Base-by-base conservation (phyloP, 2,888 invertebrate species). In the Epirrita christyi region DNA sequence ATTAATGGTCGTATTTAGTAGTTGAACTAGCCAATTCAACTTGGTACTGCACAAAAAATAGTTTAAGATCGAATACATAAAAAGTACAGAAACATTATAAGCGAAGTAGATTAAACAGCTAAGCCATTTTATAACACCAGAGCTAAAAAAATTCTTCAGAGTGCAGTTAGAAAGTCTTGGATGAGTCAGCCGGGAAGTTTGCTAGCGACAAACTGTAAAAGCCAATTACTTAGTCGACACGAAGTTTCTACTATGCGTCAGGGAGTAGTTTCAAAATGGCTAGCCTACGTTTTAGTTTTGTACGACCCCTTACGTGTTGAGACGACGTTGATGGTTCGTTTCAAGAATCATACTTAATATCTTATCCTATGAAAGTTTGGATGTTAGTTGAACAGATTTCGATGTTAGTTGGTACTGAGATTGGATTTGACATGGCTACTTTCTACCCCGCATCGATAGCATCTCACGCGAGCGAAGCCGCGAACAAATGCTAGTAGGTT, bases 221-320 rank as follows among this genome's bases (percentile, higher is more conserved):
- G 84, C 78, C 83, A 83, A 86, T 86, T 85, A 86, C 85, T 86
- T 83, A 81, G 82, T 74, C 75, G 72, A 70, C 76, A 72, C 70
- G 64, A 78, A 79, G 76, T 82, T 80, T 69, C 70, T 75, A 75
- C 76, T 76, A 70, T 68, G 70, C 80, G 74, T 67, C 72, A 61
- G 78, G 76, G 80, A 76, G 61, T 71, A 63, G 73, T 78, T 72
- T 46, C 59, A 63, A 55, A 61, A 59, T 65, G 61, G 63, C 70
- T 66, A 59, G 66, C 55, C 67, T 62, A 66, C 69, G 70, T 72
- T 79, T 76, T 72, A 72, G 75, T 75, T 71, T 72, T 69, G 61
- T 66, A 57, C 55, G 62, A 44, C 43, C 47, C 45, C 28, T 29
- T 55, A 38, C 38, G 54, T 45, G 43, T 43, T 46, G 47, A n/a